Evolutionary conservation across 2,888 invertebrate species (phyloP), one percentile per base, ranked within the genome.

Genomic region (Lordiphosa fenestrarum): DNA sequence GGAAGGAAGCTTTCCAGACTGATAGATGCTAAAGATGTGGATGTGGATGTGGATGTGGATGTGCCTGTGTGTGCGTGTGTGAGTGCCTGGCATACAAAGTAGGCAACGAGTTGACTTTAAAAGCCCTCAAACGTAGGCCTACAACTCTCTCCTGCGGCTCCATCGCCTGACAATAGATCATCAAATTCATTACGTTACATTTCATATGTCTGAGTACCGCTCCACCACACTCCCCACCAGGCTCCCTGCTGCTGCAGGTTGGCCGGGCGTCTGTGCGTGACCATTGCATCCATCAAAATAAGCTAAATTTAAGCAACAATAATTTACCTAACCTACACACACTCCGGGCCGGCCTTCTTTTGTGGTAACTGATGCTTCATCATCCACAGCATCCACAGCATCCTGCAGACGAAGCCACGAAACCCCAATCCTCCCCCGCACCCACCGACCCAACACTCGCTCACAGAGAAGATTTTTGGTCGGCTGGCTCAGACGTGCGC

Each of bases 111-210:
- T 73, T 84, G 82, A 80, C 83, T 78, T 77, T 78, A 82, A 83
- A 77, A 73, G 66, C 66, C 64, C 72, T 71, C 68, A 56, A 50
- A 53, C 50, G 9, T 37, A 63, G 62, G 62, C 55, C 63, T 54
- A 37, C 37, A n/a, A 44, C 19, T 23, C 35, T 5, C 10, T 38
- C 37, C 19, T 6, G 40, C 21, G 49, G 57, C 60, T 50, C 59
- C 66, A 61, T 68, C 69, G 60, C 76, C 71, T 82, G 85, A 89
- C 88, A 89, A 89, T 89, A 87, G 87, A 88, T 89, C 89, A 89
- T 89, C 88, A 89, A 88, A 88, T 86, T 88, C 84, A 84, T 85
- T 87, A 86, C 80, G 71, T 83, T 84, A 73, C 74, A 83, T 84
- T 84, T 81, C 73, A 74, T 76, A 84, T 84, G 77, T 84, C 74